Conservation (phyloP, 2,797 vertebrate genomes). For the Sebastes hopkinsi region DNA sequence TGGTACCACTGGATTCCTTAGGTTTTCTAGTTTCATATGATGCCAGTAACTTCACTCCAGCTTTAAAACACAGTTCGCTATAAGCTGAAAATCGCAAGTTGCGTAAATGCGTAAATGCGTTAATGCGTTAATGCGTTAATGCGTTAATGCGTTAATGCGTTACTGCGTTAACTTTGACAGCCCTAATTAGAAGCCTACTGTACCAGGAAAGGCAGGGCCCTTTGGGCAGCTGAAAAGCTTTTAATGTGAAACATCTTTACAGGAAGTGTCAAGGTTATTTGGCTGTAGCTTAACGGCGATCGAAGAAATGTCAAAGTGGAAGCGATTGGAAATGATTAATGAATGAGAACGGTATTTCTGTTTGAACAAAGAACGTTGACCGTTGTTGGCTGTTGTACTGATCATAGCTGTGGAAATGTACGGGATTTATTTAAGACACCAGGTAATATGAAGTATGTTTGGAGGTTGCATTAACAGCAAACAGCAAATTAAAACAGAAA, state of each 20-base stretch:
- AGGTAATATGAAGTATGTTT: neutral
- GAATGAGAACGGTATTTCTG: neutral
- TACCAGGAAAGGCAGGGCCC: neutral
- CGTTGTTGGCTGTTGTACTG: neutral
- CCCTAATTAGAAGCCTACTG: no score
- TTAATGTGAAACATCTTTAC: neutral
- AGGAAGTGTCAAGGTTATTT: constrained; percentile 5
- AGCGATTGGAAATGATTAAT: neutral
- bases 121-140: no score
- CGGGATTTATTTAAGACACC: neutral
- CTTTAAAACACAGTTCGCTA: no score
- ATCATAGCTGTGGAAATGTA: neutral
- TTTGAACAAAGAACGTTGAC: neutral
- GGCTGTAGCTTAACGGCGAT: neutral
- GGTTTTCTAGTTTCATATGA: no score
- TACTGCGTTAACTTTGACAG: no score
- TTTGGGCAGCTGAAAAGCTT: neutral
- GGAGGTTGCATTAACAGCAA: neutral
- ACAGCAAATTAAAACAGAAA: neutral
- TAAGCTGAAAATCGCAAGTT: no score
- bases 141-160: no score
- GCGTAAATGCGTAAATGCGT: no score
- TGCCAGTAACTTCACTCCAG: no score
- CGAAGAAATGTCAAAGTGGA: neutral
- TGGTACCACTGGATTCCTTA: no score